A percentile compares a stretch with the other conserved stretches of the same genome.
phyloP scores from a whole-genome alignment of 2,113 vertebrate species.

The Otocyon megalotis region DNA sequence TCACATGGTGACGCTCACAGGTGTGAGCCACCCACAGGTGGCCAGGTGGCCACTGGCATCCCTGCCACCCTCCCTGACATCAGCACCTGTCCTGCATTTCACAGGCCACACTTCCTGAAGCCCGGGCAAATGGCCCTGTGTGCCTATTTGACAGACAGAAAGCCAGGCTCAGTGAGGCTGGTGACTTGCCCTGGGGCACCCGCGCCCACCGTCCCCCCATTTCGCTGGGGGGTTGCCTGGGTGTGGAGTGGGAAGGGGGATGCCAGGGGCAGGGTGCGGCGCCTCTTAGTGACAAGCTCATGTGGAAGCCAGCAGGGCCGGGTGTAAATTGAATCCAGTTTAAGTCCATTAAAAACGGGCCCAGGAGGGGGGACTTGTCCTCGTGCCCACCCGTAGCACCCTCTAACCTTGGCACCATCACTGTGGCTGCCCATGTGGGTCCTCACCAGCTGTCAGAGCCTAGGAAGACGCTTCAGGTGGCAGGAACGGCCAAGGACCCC shows the following conservation, averaged over 20 bases:
- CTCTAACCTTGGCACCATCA: background rate
- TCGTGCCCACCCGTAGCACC: background rate
- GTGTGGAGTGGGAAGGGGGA: fast-evolving
- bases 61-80: fast-evolving
- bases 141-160: background rate
- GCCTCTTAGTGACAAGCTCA: background rate
- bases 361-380: background rate
- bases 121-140: too few species aligned
- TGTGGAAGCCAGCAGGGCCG: too few species aligned
- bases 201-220: fast-evolving
- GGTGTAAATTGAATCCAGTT: background rate
- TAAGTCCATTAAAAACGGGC: background rate
- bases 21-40: too few species aligned
- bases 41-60: background rate
- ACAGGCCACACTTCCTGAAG: fast-evolving
- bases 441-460: background rate
- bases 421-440: background rate
- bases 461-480: background rate
- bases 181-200: background rate
- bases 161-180: background rate
- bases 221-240: fast-evolving
- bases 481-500: fast-evolving
- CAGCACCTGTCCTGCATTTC: fast-evolving
- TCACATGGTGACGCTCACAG: fast-evolving
- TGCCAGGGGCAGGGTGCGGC: fast-evolving